A percentile compares a stretch with the other conserved stretches of the same genome.
These are phyloP conservation scores for Norana najaformis DNA, from an alignment of 2,888 invertebrate genomes.

Conservation along the genomic window DNA sequence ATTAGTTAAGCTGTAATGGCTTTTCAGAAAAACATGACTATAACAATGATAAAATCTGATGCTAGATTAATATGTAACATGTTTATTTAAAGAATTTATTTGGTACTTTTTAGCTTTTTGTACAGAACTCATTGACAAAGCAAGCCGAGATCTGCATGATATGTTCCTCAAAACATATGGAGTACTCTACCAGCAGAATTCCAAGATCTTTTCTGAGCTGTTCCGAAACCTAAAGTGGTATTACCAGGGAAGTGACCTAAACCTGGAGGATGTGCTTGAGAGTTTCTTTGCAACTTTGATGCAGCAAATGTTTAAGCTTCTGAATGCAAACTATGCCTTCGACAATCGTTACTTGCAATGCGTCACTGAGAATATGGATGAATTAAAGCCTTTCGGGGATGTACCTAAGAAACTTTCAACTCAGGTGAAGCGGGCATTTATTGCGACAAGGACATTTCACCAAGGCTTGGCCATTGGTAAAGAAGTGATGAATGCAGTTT, in stretches of 20 bases:
- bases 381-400: conserved; percentile 91
- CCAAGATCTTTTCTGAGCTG: conserved; percentile 87
- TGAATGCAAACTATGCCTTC: conserved; percentile 89
- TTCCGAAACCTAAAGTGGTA: conserved; percentile 87
- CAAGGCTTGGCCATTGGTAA: conserved; percentile 83
- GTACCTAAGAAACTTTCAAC: conserved; percentile 87
- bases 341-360: conserved; percentile 80
- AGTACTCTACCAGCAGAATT: conserved; percentile 88
- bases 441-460: conserved; percentile 89
- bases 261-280: conserved; percentile 85
- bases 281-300: conserved; percentile 89
- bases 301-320: conserved; percentile 85
- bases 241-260: conserved; percentile 73
- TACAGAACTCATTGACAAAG: conserved; percentile 79
- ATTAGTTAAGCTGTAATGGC: too few relatives aligned
- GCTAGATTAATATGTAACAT: too few relatives aligned
- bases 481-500: conserved; percentile 66
- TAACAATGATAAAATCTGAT: neutral
- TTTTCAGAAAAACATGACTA: neutral
- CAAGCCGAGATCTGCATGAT: conserved; percentile 84
- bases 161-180: conserved; percentile 96
- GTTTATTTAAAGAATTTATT: neutral
- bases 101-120: conserved; percentile 77
- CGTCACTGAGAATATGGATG: conserved; percentile 87
- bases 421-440: conserved; percentile 88